Conservation (phyloP, 2,113 vertebrate genomes). For the Ascaphus truei region DNA sequence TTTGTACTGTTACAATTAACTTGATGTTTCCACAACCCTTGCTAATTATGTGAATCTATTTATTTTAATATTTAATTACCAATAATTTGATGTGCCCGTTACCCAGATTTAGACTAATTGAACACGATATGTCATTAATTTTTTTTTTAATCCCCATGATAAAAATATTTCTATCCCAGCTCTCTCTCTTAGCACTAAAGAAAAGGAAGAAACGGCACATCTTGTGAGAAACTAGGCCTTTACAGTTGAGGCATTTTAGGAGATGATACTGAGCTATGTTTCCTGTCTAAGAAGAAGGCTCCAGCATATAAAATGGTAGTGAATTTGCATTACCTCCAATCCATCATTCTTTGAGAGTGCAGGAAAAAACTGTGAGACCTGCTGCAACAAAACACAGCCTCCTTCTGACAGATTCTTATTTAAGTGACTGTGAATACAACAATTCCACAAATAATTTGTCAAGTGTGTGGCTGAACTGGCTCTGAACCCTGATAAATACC, state of each 20-base stretch:
- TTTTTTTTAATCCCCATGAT: constrained; percentile 38
- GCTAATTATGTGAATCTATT: constrained; percentile 67
- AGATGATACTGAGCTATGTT: constrained; percentile 95
- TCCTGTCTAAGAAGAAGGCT: constrained; percentile 77
- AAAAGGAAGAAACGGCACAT: constrained; percentile 47
- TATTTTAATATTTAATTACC: constrained; percentile 56
- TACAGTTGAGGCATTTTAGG: constrained; percentile 83
- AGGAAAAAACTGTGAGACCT: constrained; percentile 71
- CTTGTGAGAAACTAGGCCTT: constrained; percentile 56
- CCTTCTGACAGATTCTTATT: constrained; percentile 97
- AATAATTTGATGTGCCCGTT: constrained; percentile 28
- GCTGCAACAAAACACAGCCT: constrained; percentile 76
- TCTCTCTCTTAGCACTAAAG: constrained; percentile 43
- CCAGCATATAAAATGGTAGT: constrained; percentile 95
- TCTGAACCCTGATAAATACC: constrained; percentile 90
- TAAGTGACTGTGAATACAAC: constrained; percentile 99
- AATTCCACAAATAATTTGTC: constrained; percentile 99
- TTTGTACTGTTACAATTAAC: constrained; percentile 32
- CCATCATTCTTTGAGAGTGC: constrained; percentile 84
- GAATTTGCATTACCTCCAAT: constrained; percentile 98
- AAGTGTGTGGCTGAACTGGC: constrained; percentile 94
- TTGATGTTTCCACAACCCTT: constrained; percentile 60
- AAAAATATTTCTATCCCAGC: constrained; percentile 54
- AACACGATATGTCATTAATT: constrained; percentile 47
- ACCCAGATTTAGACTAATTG: constrained; percentile 35